These are phyloP conservation scores for Hippopotamyrus pictus DNA, from an alignment of 2,797 vertebrate species.

Conservation along the genomic window DNA sequence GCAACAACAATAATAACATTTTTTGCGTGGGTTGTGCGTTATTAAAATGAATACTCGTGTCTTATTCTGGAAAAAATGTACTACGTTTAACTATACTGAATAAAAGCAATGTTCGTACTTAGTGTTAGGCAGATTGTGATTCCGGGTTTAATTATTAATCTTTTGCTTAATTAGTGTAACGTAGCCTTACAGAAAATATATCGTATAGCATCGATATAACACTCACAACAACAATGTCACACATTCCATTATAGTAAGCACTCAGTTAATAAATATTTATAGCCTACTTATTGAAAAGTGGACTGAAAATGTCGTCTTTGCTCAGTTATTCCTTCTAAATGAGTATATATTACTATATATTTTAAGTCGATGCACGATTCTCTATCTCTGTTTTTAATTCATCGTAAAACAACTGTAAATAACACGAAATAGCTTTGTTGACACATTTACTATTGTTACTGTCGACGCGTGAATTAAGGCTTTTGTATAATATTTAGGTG, in stretches of 20 bases:
- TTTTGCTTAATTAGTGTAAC: background rate
- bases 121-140: background rate
- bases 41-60: background rate
- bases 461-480: background rate
- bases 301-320: background rate
- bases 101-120: background rate
- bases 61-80: background rate
- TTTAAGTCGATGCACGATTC: background rate
- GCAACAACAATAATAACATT: background rate
- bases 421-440: slow-evolving; percentile 6
- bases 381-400: background rate
- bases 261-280: background rate
- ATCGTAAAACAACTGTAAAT: background rate
- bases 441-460: slow-evolving; percentile 1
- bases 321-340: background rate
- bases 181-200: background rate
- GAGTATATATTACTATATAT: slow-evolving; percentile 1
- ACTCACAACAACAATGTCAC: background rate
- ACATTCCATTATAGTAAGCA: background rate
- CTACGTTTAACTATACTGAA: background rate
- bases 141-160: background rate
- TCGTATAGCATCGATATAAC: background rate
- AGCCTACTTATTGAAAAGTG: background rate
- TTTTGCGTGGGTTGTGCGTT: background rate
- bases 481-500: background rate